Percentiles rank a stretch among this genome's conserved stretches.
These are phyloP conservation scores for Thripadectes ignobilis DNA, from an alignment of 2,797 vertebrate genomes.

Conservation along the genomic window DNA sequence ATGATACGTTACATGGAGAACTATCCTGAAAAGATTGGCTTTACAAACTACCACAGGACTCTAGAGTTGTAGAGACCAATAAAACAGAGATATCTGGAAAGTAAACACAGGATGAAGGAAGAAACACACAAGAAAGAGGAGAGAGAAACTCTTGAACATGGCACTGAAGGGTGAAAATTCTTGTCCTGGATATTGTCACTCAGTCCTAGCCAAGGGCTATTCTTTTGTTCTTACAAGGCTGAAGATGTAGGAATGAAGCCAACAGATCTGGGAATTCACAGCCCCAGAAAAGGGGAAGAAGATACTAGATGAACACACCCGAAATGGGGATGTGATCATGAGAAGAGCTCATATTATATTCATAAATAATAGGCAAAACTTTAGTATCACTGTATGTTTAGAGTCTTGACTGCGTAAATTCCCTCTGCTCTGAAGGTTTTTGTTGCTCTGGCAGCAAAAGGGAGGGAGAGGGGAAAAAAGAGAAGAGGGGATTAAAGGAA, in stretches of 20 bases:
- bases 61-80: not conserved
- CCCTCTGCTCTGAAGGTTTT: not conserved
- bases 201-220: not conserved
- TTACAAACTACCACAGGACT: not conserved
- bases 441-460: conserved; percentile 15
- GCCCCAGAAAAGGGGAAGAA: not conserved
- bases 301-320: not conserved
- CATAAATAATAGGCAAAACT: not conserved
- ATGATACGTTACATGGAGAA: not conserved
- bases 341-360: not conserved
- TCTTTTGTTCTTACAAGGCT: not conserved
- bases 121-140: not conserved
- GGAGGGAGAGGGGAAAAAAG: not conserved
- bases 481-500: not conserved
- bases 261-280: not conserved
- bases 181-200: not conserved
- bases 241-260: not conserved
- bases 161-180: not conserved
- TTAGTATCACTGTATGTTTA: not conserved
- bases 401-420: not conserved
- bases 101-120: not conserved
- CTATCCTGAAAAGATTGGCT: not conserved
- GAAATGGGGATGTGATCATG: not conserved
- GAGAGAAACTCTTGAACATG: not conserved
- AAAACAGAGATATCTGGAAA: not conserved